Base-by-base conservation (phyloP, 2,113 vertebrate genomes). In the Clarias magur region DNA sequence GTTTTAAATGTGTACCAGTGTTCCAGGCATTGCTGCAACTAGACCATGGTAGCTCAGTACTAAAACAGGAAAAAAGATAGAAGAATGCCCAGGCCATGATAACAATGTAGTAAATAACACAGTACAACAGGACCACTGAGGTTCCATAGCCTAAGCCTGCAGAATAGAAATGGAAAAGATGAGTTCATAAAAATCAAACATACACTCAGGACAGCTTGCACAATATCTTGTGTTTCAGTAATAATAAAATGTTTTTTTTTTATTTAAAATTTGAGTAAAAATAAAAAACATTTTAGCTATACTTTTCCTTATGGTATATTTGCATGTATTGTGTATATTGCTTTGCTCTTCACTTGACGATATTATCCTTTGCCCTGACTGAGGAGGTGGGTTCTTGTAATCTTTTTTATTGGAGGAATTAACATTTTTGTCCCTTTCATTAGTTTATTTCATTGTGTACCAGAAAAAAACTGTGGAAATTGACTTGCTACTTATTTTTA, bases 31-130 rank as follows among this genome's bases (percentile, higher is more conserved):
- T 96, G 90, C 90, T 92, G 87, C 97, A 99, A 89, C 91, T 97
- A 10, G 96, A 95, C 97, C 97, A 99, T 0, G 97, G 97, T 21
- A 99, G 95, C 89, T 98, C 93, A 0, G 94, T 80, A 86, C 91
- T 96, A 92, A 99, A 98, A 0, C 96, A 98, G 85, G 95, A 97
- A 92, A 98, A 99, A 90, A 99, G 96, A 95, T 99, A 99, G 92
- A 99, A 96, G 92, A 98, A 96, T 72, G 97, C 97, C 98, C 98
- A 99, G 88, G 98, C 97, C 94, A 99, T 94, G 88, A 99, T 97
- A 38, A 99, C 42, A 88, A 99, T 97, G 93, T 99, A 99, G 88
- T 96, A 96, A 82, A 94, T 93, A 84, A 93, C 94, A 84, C 93
- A 94, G 87, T 95, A 96, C 19, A 95, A 91, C 89, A 95, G 91